Conservation (phyloP, 2,888 invertebrate genomes). For the Cryptophagus acutangulus region DNA sequence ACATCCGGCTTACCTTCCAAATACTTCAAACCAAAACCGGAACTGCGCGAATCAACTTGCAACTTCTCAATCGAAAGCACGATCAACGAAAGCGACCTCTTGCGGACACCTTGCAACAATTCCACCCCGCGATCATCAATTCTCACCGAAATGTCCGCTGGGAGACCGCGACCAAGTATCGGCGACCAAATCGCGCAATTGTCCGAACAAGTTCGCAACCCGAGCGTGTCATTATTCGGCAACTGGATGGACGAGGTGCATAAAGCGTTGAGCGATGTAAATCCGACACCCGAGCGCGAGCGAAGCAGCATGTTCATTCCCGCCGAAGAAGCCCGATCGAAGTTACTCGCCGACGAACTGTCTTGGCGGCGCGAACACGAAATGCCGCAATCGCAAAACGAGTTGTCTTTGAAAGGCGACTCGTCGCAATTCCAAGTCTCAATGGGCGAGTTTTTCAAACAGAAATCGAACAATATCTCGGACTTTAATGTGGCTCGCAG, state of each 20-base stretch:
- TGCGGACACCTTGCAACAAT: slow-evolving; percentile 27
- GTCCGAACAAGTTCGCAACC: slow-evolving; percentile 29
- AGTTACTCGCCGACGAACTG: slow-evolving; percentile 45
- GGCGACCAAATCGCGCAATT: slow-evolving; percentile 25
- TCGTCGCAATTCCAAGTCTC: slow-evolving; percentile 29
- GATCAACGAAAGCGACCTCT: slow-evolving; percentile 39
- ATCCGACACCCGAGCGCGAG: slow-evolving; percentile 23
- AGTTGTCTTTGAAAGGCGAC: slow-evolving; percentile 11
- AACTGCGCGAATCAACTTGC: slow-evolving; percentile 14
- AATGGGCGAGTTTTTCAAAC: slow-evolving; percentile 48
- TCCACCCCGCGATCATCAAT: slow-evolving; percentile 37
- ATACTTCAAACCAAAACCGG: slow-evolving; percentile 29
- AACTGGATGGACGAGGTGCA: too few species aligned
- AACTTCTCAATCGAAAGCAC: slow-evolving; percentile 31
- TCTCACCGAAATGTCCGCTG: background rate
- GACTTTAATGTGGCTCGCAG: slow-evolving; percentile 31
- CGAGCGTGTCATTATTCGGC: slow-evolving; percentile 32
- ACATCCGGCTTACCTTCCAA: slow-evolving; percentile 34
- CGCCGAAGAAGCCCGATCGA: slow-evolving; percentile 43
- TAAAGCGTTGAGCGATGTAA: slow-evolving; percentile 31
- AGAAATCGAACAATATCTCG: slow-evolving; percentile 45
- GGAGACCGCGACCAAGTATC: background rate
- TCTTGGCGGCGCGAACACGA: slow-evolving; percentile 44
- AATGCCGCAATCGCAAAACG: slow-evolving; percentile 24
- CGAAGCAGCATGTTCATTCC: slow-evolving; percentile 33